Evolutionary conservation across 2,113 vertebrate species (phyloP).

Genomic region (Pagrus major): DNA sequence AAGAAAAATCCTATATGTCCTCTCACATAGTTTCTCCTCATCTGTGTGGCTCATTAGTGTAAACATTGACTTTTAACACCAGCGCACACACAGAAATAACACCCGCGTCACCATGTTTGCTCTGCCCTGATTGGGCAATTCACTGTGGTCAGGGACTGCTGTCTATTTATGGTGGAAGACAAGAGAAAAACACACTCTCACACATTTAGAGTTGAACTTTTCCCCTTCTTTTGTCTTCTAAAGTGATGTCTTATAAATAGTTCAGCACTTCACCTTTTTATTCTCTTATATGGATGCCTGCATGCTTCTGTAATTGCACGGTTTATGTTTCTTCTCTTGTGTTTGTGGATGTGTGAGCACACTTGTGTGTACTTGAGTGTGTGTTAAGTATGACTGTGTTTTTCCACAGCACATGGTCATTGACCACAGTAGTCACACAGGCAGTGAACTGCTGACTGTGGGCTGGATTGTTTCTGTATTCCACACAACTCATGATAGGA

Average conservation of each 20-base stretch:
- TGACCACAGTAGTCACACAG: slow-evolving; percentile 66
- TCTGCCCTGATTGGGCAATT: slow-evolving; percentile 32
- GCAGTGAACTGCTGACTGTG: slow-evolving; percentile 50
- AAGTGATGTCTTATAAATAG: neutral
- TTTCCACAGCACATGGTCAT: slow-evolving; percentile 71
- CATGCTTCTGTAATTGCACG: slow-evolving; percentile 40
- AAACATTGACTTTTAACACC: slow-evolving; percentile 52
- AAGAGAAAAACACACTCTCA: slow-evolving; percentile 1
- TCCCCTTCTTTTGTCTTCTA: slow-evolving; percentile 3
- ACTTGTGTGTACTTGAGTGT: slow-evolving; percentile 6
- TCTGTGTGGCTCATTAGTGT: slow-evolving; percentile 57
- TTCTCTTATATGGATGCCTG: slow-evolving; percentile 32
- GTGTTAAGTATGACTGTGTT: slow-evolving; percentile 61
- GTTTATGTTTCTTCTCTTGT: slow-evolving; percentile 41
- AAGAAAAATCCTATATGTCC: slow-evolving; percentile 48
- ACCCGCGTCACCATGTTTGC: slow-evolving; percentile 40
- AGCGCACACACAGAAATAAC: slow-evolving; percentile 6
- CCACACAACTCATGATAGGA: slow-evolving; percentile 17
- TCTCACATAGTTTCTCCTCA: slow-evolving; percentile 39
- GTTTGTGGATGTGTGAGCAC: slow-evolving; percentile 26
- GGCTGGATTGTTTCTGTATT: slow-evolving; percentile 40
- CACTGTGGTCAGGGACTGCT: slow-evolving; percentile 9
- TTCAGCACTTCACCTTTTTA: slow-evolving; percentile 13
- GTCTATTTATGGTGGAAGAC: slow-evolving; percentile 39
- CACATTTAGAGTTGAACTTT: slow-evolving; percentile 28